Conservation (phyloP, 35 echinoderm and acorn worm species). For the Heliocidaris erythrogramma region DNA sequence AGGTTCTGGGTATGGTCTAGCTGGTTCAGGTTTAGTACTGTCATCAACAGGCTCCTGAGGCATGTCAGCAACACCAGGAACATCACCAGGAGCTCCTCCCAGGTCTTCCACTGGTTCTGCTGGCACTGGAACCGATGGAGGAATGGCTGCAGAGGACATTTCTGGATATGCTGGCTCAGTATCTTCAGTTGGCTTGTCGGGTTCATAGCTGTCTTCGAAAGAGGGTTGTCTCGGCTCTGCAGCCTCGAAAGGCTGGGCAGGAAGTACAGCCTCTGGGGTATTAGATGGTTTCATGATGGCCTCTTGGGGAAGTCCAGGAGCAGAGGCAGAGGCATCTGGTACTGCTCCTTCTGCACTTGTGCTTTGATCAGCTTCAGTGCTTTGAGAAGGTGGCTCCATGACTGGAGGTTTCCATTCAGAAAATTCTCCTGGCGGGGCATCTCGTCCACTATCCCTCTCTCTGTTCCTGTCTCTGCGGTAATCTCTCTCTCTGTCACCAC, state of each 20-base stretch:
- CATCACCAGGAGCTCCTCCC: neutral
- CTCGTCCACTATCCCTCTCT: constrained; percentile 65
- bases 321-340: constrained; percentile 46
- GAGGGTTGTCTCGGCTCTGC: neutral
- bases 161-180: constrained; percentile 36
- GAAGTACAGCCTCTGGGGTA: neutral
- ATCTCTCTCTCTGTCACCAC: constrained; percentile 53
- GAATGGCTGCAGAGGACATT: constrained; percentile 37
- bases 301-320: constrained; percentile 41
- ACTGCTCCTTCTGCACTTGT: constrained; percentile 30
- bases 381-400: constrained; percentile 12
- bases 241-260: constrained; percentile 24
- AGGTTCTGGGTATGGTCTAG: neutral
- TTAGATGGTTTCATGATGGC: constrained; percentile 24
- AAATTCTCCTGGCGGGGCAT: neutral
- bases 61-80: constrained; percentile 29
- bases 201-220: constrained; percentile 29
- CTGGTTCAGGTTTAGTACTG: constrained; percentile 43
- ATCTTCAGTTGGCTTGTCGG: constrained; percentile 38
- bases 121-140: neutral
- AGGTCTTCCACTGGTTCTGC: constrained; percentile 13
- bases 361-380: neutral
- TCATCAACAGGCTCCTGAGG: constrained; percentile 10
- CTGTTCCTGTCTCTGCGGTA: constrained; percentile 73
- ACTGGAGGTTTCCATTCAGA: neutral